phyloP scores from a whole-genome alignment of 2,888 invertebrate species.

The Nesidiocoris tenuis region DNA sequence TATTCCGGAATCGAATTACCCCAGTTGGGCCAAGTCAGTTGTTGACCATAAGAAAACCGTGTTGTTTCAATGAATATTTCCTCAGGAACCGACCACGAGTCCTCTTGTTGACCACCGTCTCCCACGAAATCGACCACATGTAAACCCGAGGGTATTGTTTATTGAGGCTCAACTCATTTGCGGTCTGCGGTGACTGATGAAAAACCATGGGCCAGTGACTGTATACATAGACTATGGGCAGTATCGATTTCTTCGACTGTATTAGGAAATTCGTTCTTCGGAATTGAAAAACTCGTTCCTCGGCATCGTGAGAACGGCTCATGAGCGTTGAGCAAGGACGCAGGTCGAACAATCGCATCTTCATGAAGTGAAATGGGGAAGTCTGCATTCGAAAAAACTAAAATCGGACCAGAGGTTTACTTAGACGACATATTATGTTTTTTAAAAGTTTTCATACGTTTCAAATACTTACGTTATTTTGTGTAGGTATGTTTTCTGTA shows the following conservation, averaged over 20 bases:
- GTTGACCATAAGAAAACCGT: conserved; percentile 19
- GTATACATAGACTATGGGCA: background rate
- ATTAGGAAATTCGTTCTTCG: background rate
- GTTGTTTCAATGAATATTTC: conserved; percentile 20
- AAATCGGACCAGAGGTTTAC: too few relatives aligned
- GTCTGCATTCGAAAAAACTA: too few relatives aligned
- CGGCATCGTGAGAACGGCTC: background rate
- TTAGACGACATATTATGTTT: too few relatives aligned
- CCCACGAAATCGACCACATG: conserved; percentile 13
- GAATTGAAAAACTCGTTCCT: background rate
- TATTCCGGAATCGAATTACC: too few relatives aligned
- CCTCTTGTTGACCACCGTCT: conserved; percentile 1
- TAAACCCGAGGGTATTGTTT: conserved; percentile 40
- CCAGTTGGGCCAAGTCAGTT: too few relatives aligned
- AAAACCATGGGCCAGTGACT: background rate
- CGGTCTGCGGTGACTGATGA: conserved; percentile 31
- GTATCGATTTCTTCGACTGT: background rate
- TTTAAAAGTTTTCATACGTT: too few relatives aligned
- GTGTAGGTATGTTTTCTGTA: too few relatives aligned
- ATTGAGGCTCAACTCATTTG: conserved; percentile 43
- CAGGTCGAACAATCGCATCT: too few relatives aligned
- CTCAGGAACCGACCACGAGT: background rate
- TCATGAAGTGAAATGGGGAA: too few relatives aligned
- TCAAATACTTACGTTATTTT: too few relatives aligned
- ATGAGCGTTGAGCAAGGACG: too few relatives aligned